Conservation (phyloP, 2,888 invertebrate genomes). For the Meghimatium bilineatum region DNA sequence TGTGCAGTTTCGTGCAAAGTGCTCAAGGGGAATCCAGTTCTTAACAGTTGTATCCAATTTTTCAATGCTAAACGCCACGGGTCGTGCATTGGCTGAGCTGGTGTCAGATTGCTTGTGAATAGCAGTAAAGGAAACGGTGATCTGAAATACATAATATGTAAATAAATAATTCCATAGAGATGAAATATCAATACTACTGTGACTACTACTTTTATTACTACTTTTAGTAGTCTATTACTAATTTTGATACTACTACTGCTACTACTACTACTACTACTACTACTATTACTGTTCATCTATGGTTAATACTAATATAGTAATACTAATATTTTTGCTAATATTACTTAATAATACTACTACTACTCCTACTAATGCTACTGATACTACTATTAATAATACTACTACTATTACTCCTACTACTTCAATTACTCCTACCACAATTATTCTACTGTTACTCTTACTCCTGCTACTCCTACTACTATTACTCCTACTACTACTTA, state of each 20-base stretch:
- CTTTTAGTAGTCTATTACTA: not conserved
- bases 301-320: not conserved
- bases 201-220: not conserved
- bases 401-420: not conserved
- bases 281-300: not conserved
- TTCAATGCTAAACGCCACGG: constrained; percentile 25
- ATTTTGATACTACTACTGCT: not conserved
- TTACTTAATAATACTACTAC: not conserved
- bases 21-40: constrained; percentile 7
- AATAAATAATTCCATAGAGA: not conserved
- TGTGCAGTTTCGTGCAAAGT: constrained; percentile 23
- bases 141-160: constrained; percentile 10
- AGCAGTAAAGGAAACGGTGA: constrained; percentile 15
- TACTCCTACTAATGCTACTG: not conserved
- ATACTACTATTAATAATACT: not conserved
- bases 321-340: not conserved
- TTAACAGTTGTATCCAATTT: not conserved
- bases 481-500: not conserved
- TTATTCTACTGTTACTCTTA: not conserved
- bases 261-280: not conserved
- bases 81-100: constrained; percentile 32
- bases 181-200: not conserved
- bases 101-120: not conserved
- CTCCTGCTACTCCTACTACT: not conserved
- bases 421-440: not conserved